Conservation (phyloP, 2,888 invertebrate species). For the Drosophila multiciliata region DNA sequence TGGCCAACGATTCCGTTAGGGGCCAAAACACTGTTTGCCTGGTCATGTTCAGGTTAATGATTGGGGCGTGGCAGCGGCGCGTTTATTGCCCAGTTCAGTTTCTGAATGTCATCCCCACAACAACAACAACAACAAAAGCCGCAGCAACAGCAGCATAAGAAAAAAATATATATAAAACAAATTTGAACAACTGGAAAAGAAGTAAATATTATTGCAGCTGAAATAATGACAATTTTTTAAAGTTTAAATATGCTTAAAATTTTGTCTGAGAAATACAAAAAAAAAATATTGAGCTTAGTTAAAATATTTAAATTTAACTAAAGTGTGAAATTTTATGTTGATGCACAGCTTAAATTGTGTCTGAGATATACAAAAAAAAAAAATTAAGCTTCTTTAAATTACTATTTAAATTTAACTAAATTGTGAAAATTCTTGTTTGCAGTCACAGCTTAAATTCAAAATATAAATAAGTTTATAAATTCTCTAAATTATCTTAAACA, state of each 20-base stretch:
- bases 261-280: background rate
- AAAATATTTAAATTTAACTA: background rate
- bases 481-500: too few relatives aligned
- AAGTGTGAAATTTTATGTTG: background rate
- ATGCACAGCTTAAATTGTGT: background rate
- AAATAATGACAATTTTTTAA: background rate
- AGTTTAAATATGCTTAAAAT: background rate
- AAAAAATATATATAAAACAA: background rate
- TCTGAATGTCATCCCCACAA: conserved; percentile 47
- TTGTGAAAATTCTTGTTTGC: rapidly evolving
- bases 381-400: too few relatives aligned
- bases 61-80: conserved; percentile 73
- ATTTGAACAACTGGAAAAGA: background rate
- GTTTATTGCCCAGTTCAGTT: conserved; percentile 71
- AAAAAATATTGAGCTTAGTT: background rate
- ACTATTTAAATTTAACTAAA: background rate
- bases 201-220: background rate
- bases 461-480: background rate
- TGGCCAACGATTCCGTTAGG: conserved; percentile 66
- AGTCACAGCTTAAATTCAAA: background rate
- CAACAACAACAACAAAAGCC: conserved; percentile 15
- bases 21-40: conserved; percentile 56
- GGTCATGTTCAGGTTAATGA: conserved; percentile 78
- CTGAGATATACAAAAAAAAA: too few relatives aligned
- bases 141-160: background rate